These are phyloP conservation scores for Caenorhabditis sp. DNA, from an alignment of 2,888 invertebrate genomes.

Conservation along the genomic window DNA sequence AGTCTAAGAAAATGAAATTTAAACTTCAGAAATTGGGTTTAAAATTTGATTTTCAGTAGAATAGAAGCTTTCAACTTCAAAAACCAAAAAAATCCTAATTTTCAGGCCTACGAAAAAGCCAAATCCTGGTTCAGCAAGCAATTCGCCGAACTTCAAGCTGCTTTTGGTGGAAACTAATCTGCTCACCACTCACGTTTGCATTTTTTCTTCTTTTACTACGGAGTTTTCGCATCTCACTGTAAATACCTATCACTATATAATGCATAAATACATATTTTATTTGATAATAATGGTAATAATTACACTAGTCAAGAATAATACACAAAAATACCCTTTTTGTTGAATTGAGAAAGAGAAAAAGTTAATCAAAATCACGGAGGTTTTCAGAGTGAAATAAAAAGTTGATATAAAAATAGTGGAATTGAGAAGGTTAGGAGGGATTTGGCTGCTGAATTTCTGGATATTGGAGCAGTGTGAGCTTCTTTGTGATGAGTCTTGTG, in stretches of 20 bases:
- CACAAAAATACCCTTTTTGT: neutral
- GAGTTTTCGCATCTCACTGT: conserved; percentile 24
- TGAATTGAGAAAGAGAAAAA: too few species aligned
- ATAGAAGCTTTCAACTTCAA: too few species aligned
- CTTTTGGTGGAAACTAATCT: conserved; percentile 16
- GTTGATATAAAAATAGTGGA: neutral
- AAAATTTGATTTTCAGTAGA: too few species aligned
- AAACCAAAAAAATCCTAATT: neutral
- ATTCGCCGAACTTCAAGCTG: conserved; percentile 36
- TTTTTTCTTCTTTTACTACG: conserved; percentile 11
- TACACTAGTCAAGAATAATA: neutral
- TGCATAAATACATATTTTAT: too few species aligned
- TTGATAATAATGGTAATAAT: too few species aligned
- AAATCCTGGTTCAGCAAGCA: conserved; percentile 37
- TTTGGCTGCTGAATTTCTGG: neutral
- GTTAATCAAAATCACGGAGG: too few species aligned
- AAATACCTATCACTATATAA: neutral
- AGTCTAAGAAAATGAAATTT: too few species aligned
- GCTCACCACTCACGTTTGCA: neutral
- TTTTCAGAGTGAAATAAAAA: too few species aligned
- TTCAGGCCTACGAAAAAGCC: conserved; percentile 14
- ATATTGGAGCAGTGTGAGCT: neutral
- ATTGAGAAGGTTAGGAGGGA: neutral
- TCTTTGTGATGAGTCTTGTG: neutral
- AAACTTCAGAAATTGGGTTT: too few species aligned